Percentiles rank a stretch among this genome's conserved stretches.
These are phyloP conservation scores for Marmota flaviventris DNA, from an alignment of 2,113 vertebrate genomes.

Conservation along the genomic window DNA sequence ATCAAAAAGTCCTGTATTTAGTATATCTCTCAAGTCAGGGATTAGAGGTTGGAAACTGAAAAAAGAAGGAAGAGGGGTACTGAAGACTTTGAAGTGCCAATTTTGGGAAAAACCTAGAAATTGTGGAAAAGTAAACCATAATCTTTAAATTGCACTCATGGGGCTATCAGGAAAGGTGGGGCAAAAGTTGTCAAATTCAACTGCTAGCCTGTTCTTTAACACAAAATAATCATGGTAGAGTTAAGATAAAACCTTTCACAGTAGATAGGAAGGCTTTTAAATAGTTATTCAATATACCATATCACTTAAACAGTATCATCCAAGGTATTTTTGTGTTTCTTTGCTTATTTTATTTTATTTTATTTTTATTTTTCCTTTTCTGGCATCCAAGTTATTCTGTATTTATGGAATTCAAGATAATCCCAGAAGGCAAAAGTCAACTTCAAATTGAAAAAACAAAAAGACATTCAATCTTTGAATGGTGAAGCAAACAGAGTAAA, in stretches of 20 bases:
- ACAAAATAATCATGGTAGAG: background rate
- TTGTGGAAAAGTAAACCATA: background rate
- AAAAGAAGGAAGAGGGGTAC: background rate
- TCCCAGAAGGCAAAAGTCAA: background rate
- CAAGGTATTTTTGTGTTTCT: background rate
- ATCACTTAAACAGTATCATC: background rate
- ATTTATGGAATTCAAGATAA: background rate
- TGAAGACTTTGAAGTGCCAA: background rate
- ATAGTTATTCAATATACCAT: background rate
- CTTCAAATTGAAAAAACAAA: background rate
- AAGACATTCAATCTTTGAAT: constrained; percentile 27
- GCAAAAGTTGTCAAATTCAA: background rate
- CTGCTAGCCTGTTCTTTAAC: background rate
- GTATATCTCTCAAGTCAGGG: background rate
- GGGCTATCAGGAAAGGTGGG: background rate
- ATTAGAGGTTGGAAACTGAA: background rate
- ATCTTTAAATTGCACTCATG: background rate
- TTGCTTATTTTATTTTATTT: background rate
- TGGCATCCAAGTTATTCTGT: background rate
- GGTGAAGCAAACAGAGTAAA: background rate
- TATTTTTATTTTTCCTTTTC: background rate
- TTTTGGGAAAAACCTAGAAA: background rate
- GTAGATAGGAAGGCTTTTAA: background rate
- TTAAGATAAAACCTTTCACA: background rate
- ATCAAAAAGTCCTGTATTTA: background rate